Evolutionary conservation across 2,888 invertebrate species (phyloP), one percentile per base, ranked within the genome.

Genomic region (Pecten maximus): DNA sequence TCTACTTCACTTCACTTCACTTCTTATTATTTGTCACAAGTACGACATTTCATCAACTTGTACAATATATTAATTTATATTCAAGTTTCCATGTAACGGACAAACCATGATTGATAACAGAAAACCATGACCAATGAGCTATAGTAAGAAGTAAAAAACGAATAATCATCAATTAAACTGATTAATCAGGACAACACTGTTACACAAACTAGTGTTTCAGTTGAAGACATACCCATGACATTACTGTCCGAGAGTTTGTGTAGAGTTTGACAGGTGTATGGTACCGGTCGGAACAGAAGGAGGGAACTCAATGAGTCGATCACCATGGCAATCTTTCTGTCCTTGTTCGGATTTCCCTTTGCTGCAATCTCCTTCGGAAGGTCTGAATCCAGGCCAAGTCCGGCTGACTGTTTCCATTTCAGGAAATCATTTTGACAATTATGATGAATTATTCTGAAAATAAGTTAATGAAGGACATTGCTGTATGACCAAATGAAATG

Each of bases 221-320:
- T 23, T 23, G 35, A 10, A 40, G n/a, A 86, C 90, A 89, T 91
- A 93, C 94, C 91, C 40, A 92, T 91, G 74, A 92, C 91, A 88
- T 93, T 91, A 12, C 89, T 89, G 35, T 91, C 10, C 2, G 88
- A 87, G 16, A 95, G 88, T 74, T 90, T 93, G 40, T 93, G 90
- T 0, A 95, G 40, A 23, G 92, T 91, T 90, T 93, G 93, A 91
- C 94, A 95, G 12, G 94, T 95, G 87, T 94, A 94, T 16, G 94
- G 91, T 15, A 93, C 92, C 19, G 93, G 88, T 89, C 93, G 90
- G 88, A 94, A 94, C 12, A 94, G 91, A 54, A 95, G 87, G 39
- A 94, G 74, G 10, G 92, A 92, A 91, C 93, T 94, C 16, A 95
- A 89, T 23, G 94, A 93, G 90, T 94, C 94, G 48, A 95, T 93